A percentile compares a stretch with the other conserved stretches of the same genome.
These are phyloP conservation scores for Limonius californicus DNA, from an alignment of 1,140 invertebrate genomes.

Conservation along the genomic window DNA sequence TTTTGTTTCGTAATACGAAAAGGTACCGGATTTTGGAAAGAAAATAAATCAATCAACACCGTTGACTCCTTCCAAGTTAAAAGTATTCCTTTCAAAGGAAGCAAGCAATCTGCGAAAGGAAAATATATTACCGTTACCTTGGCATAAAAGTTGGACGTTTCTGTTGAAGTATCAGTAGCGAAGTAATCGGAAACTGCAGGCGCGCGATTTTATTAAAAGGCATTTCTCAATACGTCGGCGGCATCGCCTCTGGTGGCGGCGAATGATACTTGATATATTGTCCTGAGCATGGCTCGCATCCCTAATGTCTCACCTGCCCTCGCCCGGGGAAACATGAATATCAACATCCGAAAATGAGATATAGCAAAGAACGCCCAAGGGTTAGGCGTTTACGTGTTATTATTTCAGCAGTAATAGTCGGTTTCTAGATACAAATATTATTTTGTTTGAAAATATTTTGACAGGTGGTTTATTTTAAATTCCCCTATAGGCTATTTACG, in stretches of 20 bases:
- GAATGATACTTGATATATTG: constrained; percentile 28
- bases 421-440: too few species aligned
- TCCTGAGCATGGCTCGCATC: constrained; percentile 20
- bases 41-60: background rate
- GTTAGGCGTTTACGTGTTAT: too few species aligned
- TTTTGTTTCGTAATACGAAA: too few species aligned
- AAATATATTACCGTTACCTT: constrained; percentile 1
- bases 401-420: too few species aligned
- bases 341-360: constrained; percentile 8
- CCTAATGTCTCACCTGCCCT: constrained; percentile 24
- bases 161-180: constrained; percentile 9
- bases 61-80: background rate
- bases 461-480: too few species aligned
- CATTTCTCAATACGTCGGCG: constrained; percentile 26
- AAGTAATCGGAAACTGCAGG: constrained; percentile 23
- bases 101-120: background rate
- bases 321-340: constrained; percentile 23
- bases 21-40: too few species aligned
- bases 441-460: too few species aligned
- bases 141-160: constrained; percentile 11
- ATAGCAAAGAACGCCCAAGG: background rate
- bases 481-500: too few species aligned
- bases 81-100: background rate
- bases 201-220: constrained; percentile 26
- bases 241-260: constrained; percentile 20